Evolutionary conservation across 35 echinoderm and acorn worm species (phyloP).

Genomic region (Heliocidaris erythrogramma): DNA sequence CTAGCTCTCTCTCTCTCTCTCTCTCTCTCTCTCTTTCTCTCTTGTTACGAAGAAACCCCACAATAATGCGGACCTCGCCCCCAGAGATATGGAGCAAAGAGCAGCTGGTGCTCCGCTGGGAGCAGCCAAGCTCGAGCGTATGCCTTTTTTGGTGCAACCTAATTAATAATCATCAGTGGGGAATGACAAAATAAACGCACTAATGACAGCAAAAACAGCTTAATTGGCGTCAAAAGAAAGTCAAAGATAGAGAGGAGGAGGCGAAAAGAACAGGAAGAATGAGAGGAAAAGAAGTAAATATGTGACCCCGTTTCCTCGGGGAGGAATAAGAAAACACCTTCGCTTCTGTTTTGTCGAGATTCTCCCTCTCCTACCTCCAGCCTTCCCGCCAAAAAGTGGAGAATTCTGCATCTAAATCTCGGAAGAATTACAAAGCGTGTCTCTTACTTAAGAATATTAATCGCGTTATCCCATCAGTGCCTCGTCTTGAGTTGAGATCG

Average conservation of each 20-base stretch:
- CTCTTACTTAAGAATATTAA: conserved; percentile 6
- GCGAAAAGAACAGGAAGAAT: neutral
- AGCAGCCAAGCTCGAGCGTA: neutral
- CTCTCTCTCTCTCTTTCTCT: neutral
- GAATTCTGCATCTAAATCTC: conserved; percentile 13
- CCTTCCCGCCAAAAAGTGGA: neutral
- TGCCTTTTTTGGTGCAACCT: neutral
- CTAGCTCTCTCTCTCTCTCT: neutral
- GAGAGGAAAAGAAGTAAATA: neutral
- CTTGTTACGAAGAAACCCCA: neutral
- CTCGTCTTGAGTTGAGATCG: neutral
- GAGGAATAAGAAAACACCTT: neutral
- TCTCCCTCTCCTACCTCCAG: neutral
- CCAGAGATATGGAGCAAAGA: conserved; percentile 10
- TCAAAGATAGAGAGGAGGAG: neutral
- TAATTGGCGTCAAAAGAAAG: conserved; percentile 28
- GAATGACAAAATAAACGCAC: conserved; percentile 27
- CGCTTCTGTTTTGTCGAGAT: neutral
- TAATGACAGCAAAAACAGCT: conserved; percentile 20
- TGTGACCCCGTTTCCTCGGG: neutral
- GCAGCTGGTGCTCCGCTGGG: conserved; percentile 34
- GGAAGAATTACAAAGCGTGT: neutral
- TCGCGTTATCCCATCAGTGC: neutral
- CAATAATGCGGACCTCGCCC: neutral
- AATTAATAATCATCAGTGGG: conserved; percentile 21